Conservation (phyloP, 2,113 vertebrate species). For the Phycodurus eques region DNA sequence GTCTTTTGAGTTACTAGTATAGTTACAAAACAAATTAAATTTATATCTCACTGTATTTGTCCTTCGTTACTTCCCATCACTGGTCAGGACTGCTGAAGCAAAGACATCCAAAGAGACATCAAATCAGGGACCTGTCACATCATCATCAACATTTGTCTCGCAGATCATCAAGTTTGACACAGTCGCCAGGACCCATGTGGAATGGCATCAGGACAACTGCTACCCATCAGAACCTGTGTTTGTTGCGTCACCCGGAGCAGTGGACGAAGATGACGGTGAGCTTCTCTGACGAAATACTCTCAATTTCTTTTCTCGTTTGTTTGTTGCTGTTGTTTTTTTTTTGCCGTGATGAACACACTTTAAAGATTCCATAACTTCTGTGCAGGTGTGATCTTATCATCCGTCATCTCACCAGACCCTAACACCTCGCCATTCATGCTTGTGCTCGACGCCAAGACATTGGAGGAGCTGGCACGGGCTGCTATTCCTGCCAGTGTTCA, state of each 20-base stretch:
- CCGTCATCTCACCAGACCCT: constrained; percentile 77
- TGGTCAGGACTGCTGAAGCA: not conserved
- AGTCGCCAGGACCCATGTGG: constrained; percentile 68
- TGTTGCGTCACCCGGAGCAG: constrained; percentile 76
- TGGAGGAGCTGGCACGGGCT: constrained; percentile 83
- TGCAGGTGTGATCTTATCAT: constrained; percentile 85
- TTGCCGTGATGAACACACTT: not conserved
- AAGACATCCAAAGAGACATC: not conserved
- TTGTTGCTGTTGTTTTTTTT: not conserved
- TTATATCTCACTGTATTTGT: too few relatives aligned
- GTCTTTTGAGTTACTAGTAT: too few relatives aligned
- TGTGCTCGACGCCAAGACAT: constrained; percentile 82
- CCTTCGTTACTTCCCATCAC: not conserved
- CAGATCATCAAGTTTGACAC: constrained; percentile 85
- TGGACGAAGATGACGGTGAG: constrained; percentile 88
- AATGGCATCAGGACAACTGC: constrained; percentile 78
- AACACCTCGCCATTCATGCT: constrained; percentile 82
- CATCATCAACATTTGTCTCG: not conserved
- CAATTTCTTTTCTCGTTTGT: too few relatives aligned
- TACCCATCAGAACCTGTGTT: constrained; percentile 89
- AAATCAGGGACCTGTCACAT: not conserved
- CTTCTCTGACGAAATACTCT: too few relatives aligned
- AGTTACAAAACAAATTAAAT: too few relatives aligned
- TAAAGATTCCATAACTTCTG: not conserved
- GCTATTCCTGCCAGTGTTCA: constrained; percentile 74